Base-by-base conservation (phyloP, 2,113 vertebrate species). In the Gorsachius goisagi region DNA sequence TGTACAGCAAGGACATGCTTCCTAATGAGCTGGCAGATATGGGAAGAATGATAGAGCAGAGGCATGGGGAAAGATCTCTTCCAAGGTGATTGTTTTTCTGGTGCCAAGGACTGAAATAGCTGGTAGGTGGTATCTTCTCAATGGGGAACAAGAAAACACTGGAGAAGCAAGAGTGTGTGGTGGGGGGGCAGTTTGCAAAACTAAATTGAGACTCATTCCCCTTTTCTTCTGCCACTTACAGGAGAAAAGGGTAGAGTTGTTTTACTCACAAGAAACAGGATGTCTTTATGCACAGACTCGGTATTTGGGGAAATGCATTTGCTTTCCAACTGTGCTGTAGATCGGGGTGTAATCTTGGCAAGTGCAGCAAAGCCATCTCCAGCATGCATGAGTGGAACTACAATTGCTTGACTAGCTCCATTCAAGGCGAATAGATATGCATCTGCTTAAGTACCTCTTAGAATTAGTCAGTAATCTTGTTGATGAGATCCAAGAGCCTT, bases 391-490 rank as follows among this genome's bases (percentile, higher is more conserved):
- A 97, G 92, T 89, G 77, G 68, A 91, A 35, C 92, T 89, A 2
- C 78, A 94, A 96, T 96, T 41, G 69, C 80, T 68, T 87, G 94
- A 78, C 92, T 92, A 87, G 89, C 80, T 86, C 96, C 92, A 96
- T 92, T 95, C 80, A 95, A 73, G 92, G 39, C 0, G 0, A 91
- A 89, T 2, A 92, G 96, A 97, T 96, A 96, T 28, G 86, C 87
- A 97, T 97, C 94, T 95, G 95, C 90, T 89, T 93, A 92, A 97
- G 96, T 94, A 92, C 94, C 90, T 97, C 77, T 92, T 84, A 91
- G 94, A 95, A 95, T 97, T 95, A 97, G 92, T 83, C 67, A 84
- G 84, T 95, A 95, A 91, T 92, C 95, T 93, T 39, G 81, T 88
- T 93, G 94, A 89, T 96, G 95, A 88, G 95, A 96, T 97, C 93